Evolutionary conservation across 2,888 invertebrate species (phyloP), one percentile per base, ranked within the genome.

Genomic region (Elmis aenea): DNA sequence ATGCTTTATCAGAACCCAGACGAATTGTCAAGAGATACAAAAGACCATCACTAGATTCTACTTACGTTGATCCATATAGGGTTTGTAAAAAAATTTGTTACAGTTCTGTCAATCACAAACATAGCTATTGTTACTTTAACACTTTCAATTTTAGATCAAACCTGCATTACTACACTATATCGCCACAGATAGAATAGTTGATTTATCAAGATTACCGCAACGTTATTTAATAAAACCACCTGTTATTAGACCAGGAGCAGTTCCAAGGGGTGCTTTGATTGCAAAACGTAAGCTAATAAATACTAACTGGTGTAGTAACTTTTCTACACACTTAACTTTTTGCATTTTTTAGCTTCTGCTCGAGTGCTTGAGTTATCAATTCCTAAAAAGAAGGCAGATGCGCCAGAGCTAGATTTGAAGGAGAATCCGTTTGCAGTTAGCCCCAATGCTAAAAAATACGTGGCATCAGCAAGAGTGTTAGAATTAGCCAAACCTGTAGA

Each of bases 371-470:
- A 56, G 38, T 39, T 71, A 9, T 58, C 69, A 4, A 45, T 46
- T 20, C 67, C 69, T 1, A 67, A 59, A 42, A 43, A 56, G 28
- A 52, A 52, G 16, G 53, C 50, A 20, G 68, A 50, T 52, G 66
- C 53, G 50, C 62, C 55, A 18, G 67, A 69, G 5, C 57, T 51
- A 1, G 71, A 72, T 34, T 60, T 68, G 14, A 72, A 69, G 35
- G 70, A 68, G 21, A 69, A 74, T 60, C 69, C 74, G 0, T 75
- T 69, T 45, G 55, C 58, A 2, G 68, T 75, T 11, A 61, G 68
- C 1, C 66, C 66, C 6, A 67, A 64, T 35, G 75, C 74, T 0
- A 56, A 74, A n/a, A 74, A 70, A 43, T 72, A 70, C 36, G 68
- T 68, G 42, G 49, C 70, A 4, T 59, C 70, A 1, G 47, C 62